Evolutionary conservation across 64 coral and sea anemone genomes (phyloP).

Genomic region (Pachyseris speciosa): DNA sequence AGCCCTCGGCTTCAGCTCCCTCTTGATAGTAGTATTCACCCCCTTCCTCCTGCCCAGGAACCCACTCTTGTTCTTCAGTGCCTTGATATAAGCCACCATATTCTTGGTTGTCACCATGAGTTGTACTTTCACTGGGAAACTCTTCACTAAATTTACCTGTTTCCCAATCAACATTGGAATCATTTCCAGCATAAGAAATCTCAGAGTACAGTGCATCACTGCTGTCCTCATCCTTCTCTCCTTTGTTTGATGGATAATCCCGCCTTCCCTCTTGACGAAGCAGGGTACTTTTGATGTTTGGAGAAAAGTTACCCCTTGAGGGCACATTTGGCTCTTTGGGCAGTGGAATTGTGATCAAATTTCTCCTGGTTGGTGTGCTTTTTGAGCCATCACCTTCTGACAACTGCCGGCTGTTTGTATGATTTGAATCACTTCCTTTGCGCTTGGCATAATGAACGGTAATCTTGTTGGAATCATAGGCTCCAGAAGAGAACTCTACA

Average conservation of each 20-base stretch:
- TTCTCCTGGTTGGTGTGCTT: not conserved
- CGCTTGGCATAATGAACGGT: conserved; percentile 20
- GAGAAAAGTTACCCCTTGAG: not conserved
- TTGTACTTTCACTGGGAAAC: not conserved
- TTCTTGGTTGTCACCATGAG: not conserved
- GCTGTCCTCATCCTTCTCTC: not conserved
- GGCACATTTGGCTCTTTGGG: not conserved
- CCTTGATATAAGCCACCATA: not conserved
- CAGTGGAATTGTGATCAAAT: conserved; percentile 22
- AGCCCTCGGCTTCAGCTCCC: not conserved
- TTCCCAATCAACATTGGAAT: conserved; percentile 17
- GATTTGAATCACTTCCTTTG: not conserved
- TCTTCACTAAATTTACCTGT: not conserved
- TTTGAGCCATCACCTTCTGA: not conserved
- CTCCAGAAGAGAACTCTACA: conserved; percentile 5
- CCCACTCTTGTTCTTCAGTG: conserved; percentile 7
- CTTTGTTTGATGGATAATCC: not conserved
- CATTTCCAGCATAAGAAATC: not conserved
- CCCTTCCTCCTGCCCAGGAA: not conserved
- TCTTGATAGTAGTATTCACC: conserved; percentile 37
- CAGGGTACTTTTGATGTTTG: not conserved
- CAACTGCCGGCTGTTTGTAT: not conserved
- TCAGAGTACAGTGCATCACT: not conserved
- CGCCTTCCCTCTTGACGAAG: not conserved
- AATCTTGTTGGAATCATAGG: conserved; percentile 14